Base-by-base conservation (phyloP, 2,113 vertebrate genomes). In the Ciconia maguari region DNA sequence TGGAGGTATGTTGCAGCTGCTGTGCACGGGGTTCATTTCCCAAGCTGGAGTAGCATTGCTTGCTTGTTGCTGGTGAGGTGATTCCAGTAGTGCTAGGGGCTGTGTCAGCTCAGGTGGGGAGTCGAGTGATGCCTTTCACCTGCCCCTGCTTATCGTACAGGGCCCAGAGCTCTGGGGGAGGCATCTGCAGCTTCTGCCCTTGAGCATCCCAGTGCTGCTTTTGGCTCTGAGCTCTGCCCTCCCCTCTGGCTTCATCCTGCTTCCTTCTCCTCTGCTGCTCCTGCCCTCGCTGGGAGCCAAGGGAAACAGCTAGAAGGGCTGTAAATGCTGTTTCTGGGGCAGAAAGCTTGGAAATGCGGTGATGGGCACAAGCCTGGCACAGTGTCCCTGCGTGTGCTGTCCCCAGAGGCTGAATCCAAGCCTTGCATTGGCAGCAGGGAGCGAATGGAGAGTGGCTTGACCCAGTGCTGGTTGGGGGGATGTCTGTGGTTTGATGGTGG, bases 161-260 rank as follows among this genome's bases (percentile, higher is more conserved):
- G 41, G 46, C 5, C 21, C 15, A 9, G 29, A 46, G 19, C n/a
- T 7, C 62, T 0, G 0, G 8, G 7, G 6, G 16, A 84, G 11
- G 19, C 27, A 51, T 22, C 13, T 71, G 8, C 38, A 77, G 42
- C 36, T 79, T 34, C n/a, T 82, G 64, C 32, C 7, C 19, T 80
- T 69, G 49, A 72, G 41, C 51, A 48, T 49, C 34, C 10, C 8
- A 8, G 6, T 2, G 11, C 11, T 26, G 16, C 24, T 54, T 54
- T 65, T 72, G 75, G 18, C 26, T 75, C 22, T 10, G 27, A 18
- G 24, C 38, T 79, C n/a, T 88, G 36, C 18, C 24, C 2, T 62
- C 17, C 34, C 10, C 6, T 87, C 61, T 8, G 13, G 25, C 27
- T 8, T 83, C 9, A 32, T 6, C 44, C 15, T 65, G 14, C 52